A percentile compares a stretch with the other conserved stretches of the same genome.
These are phyloP conservation scores for Gastrophryne carolinensis DNA, from an alignment of 2,797 vertebrate genomes.

Conservation along the genomic window DNA sequence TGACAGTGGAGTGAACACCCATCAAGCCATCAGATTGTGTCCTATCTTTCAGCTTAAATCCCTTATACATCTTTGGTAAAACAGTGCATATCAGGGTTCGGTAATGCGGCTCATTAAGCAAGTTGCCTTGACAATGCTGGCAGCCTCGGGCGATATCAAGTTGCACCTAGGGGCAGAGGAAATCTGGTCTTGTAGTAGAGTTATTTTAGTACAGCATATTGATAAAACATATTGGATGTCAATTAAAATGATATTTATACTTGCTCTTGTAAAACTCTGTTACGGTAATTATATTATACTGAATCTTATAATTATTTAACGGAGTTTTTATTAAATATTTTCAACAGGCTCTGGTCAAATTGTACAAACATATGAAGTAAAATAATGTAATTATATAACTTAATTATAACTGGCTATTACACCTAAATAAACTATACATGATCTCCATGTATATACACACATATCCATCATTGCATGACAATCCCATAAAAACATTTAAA, in stretches of 20 bases:
- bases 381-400: too few species aligned
- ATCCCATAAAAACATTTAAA: too few species aligned
- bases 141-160: conserved; percentile 18
- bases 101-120: conserved; percentile 19
- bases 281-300: background rate
- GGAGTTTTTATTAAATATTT: too few species aligned
- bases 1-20: background rate
- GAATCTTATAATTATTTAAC: background rate
- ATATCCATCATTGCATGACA: too few species aligned
- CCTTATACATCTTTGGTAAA: background rate
- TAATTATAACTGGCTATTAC: too few species aligned
- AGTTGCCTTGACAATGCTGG: conserved; percentile 16
- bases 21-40: too few species aligned
- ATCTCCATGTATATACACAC: too few species aligned
- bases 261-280: background rate
- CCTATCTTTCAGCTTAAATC: background rate
- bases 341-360: too few species aligned
- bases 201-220: conserved; percentile 31
- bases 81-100: background rate
- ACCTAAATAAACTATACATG: too few species aligned
- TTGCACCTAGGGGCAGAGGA: conserved; percentile 1
- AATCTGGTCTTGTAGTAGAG: background rate
- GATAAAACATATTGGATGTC: conserved; percentile 23
- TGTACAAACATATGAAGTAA: too few species aligned
- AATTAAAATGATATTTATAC: conserved; percentile 4